Conservation (phyloP, 1,140 invertebrate species). For the Zaprionus gabonicus region DNA sequence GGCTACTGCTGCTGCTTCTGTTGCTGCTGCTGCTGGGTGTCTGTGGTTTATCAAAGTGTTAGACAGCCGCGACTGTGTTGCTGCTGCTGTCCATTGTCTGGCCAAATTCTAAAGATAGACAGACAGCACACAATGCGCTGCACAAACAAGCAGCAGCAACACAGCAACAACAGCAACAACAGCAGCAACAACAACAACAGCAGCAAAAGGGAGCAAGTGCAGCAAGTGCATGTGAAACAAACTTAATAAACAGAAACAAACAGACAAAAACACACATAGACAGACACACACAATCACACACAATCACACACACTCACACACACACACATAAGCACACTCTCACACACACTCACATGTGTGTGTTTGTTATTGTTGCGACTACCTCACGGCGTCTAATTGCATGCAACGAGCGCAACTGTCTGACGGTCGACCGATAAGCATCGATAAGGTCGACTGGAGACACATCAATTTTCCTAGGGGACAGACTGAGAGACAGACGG, state of each 20-base stretch:
- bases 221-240: conserved; percentile 74
- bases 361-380: conserved; percentile 24
- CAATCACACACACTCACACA: background rate
- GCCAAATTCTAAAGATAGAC: conserved; percentile 66
- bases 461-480: conserved; percentile 35
- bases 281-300: background rate
- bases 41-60: conserved; percentile 68
- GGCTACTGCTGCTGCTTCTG: background rate
- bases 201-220: conserved; percentile 21
- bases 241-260: conserved; percentile 29
- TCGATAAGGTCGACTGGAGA: conserved; percentile 56
- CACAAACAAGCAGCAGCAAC: conserved; percentile 25
- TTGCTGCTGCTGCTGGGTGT: conserved; percentile 23
- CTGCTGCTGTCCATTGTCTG: conserved; percentile 61
- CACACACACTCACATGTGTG: conserved; percentile 10
- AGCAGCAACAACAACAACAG: conserved; percentile 10
- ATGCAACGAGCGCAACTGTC: conserved; percentile 37
- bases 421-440: conserved; percentile 48
- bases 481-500: background rate
- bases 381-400: conserved; percentile 50
- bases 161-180: conserved; percentile 1
- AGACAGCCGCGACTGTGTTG: conserved; percentile 33
- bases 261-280: background rate
- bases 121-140: conserved; percentile 33
- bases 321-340: background rate